Evolutionary conservation across 2,888 invertebrate genomes (phyloP).

Genomic region (Diarsia rubi): DNA sequence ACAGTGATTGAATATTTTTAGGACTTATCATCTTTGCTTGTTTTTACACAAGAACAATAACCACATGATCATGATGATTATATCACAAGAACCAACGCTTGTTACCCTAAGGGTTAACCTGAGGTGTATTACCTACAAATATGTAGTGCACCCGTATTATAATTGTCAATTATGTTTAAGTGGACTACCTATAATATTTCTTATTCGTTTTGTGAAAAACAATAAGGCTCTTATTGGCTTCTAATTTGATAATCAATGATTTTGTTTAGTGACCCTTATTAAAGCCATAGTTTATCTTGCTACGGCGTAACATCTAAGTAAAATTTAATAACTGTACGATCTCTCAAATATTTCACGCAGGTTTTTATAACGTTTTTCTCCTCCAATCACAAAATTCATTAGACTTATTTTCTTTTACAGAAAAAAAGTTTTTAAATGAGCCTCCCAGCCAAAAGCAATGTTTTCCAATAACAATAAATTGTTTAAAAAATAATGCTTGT

Average conservation of each 20-base stretch:
- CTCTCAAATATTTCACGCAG: neutral
- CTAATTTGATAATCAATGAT: neutral
- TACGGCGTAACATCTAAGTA: neutral
- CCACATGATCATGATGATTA: too few species aligned
- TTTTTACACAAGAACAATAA: too few species aligned
- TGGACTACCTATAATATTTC: neutral
- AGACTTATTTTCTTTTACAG: neutral
- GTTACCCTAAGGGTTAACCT: too few species aligned
- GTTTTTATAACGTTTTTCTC: neutral
- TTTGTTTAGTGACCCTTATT: neutral
- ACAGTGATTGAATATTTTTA: conserved; percentile 4
- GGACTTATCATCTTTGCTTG: neutral
- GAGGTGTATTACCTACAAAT: too few species aligned
- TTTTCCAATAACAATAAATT: conserved; percentile 65
- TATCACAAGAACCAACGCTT: too few species aligned
- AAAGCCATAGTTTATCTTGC: neutral
- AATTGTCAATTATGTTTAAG: neutral
- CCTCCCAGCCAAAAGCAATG: conserved; percentile 34
- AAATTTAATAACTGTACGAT: neutral
- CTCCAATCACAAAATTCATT: conserved; percentile 11
- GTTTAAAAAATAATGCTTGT: conserved; percentile 42
- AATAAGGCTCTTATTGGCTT: neutral
- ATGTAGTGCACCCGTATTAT: too few species aligned
- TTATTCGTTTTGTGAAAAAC: neutral
- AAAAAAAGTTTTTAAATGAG: conserved; percentile 29